These are phyloP conservation scores for Sycophila sp. DNA, from an alignment of 1,140 invertebrate species.

Conservation along the genomic window DNA sequence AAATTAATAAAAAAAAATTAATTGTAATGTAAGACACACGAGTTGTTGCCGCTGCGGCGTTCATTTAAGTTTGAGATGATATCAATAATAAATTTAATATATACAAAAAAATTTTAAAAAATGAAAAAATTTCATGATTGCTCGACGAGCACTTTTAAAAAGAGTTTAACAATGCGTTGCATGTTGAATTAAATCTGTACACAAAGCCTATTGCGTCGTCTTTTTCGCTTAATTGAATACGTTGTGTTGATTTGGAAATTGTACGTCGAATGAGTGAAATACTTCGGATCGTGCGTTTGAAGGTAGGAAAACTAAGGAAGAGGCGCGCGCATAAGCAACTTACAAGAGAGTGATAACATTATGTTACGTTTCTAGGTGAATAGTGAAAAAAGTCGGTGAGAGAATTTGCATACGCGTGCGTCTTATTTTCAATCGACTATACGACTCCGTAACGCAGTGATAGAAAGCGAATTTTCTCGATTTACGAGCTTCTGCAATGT, in stretches of 20 bases:
- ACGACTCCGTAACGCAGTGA: background rate
- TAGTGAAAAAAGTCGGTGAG: conserved; percentile 11
- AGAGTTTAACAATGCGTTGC: conserved; percentile 17
- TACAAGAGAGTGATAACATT: conserved; percentile 15
- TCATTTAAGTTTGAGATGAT: conserved; percentile 4
- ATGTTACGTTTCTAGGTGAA: conserved; percentile 19
- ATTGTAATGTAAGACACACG: background rate
- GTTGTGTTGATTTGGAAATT: conserved; percentile 4
- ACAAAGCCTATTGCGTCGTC: conserved; percentile 14
- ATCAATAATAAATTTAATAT: background rate
- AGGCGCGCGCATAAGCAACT: background rate
- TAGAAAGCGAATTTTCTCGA: conserved; percentile 12
- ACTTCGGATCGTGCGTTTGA: background rate
- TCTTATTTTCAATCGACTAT: conserved; percentile 12
- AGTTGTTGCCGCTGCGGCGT: background rate
- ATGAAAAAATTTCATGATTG: background rate
- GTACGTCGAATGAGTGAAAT: background rate
- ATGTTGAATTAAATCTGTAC: conserved; percentile 14
- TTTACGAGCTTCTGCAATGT: background rate
- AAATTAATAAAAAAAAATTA: conserved; percentile 17
- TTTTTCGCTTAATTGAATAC: conserved; percentile 20
- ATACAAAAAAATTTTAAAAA: background rate
- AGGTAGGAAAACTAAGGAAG: background rate
- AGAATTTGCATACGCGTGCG: conserved; percentile 4
- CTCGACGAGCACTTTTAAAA: background rate